phyloP scores from a whole-genome alignment of 2,888 invertebrate genomes.

The Drosophila cracens region DNA sequence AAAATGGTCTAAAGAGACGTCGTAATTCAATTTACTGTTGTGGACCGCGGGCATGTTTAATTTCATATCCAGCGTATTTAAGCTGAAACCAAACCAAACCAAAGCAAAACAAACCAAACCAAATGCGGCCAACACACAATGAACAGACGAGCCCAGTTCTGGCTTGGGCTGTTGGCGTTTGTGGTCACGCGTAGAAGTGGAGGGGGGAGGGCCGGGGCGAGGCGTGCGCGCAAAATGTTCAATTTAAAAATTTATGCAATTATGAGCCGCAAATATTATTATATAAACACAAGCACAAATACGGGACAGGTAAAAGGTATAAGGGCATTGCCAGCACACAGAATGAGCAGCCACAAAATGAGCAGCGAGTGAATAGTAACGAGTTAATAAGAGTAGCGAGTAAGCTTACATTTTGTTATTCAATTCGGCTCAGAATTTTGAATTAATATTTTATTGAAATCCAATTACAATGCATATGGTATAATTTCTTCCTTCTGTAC shows the following conservation, averaged over 20 bases:
- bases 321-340: conserved; percentile 15
- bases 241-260: conserved; percentile 84
- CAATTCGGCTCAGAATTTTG: not conserved
- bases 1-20: conserved; percentile 28
- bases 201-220: conserved; percentile 1
- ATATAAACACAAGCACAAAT: conserved; percentile 76
- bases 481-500: not conserved
- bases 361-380: conserved; percentile 22
- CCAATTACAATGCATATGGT: not conserved
- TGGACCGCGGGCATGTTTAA: conserved; percentile 77
- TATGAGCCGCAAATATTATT: conserved; percentile 83
- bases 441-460: not conserved
- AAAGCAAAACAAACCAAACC: conserved; percentile 23
- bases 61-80: conserved; percentile 80
- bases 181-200: conserved; percentile 28
- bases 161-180: conserved; percentile 21
- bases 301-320: conserved; percentile 30
- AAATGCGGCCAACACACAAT: conserved; percentile 45
- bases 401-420: not conserved
- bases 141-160: conserved; percentile 21
- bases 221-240: conserved; percentile 62
- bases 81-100: conserved; percentile 69
- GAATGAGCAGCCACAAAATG: conserved; percentile 28
- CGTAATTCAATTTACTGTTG: conserved; percentile 58
- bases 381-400: not conserved